Evolutionary conservation across 2,888 invertebrate species (phyloP), one percentile per base, ranked within the genome.

Genomic region (Aspidapion aeneum): DNA sequence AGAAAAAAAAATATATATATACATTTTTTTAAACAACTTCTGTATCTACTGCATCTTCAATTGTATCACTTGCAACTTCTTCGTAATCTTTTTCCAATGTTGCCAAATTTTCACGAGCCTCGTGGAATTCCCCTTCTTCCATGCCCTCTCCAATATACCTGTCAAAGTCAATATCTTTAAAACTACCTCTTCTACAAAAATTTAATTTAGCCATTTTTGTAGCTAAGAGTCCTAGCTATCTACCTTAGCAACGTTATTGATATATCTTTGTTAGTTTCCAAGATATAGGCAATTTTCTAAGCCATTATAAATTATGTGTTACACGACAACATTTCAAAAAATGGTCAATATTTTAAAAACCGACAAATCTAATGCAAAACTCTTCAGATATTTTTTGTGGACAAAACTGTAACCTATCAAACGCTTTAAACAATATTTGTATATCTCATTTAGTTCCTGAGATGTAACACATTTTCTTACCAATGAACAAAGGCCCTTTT

Each of bases 401-500:
- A n/a, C n/a, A n/a, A n/a, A n/a, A n/a, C n/a, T n/a, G n/a, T n/a
- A n/a, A n/a, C n/a, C n/a, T n/a, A n/a, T n/a, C n/a, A n/a, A n/a
- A n/a, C n/a, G n/a, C 12, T 35, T 35, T 35, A 35, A 35, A 35
- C 35, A 7, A 12, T 35, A 35, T 35, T 7, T 35, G 12, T 35
- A 35, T 35, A 35, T 35, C 5, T 12, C 35, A 7, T 35, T 12
- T 12, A 35, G 35, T 35, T 35, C 35, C 35, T 12, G 12, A 35
- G 35, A 35, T 35, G 12, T 35, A 35, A 7, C 5, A 3, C 35
- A 35, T 35, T 35, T 35, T 35, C 35, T 55, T 83, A 94, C 97
- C 97, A 97, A 79, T 97, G 96, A 68, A 97, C 94, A 76, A 98
- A 98, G 58, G 97, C 97, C 66, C 93, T 83, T 82, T 95, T 95